These are phyloP conservation scores for Amphiprion ocellaris DNA, from an alignment of 2,113 vertebrate species.

Conservation along the genomic window DNA sequence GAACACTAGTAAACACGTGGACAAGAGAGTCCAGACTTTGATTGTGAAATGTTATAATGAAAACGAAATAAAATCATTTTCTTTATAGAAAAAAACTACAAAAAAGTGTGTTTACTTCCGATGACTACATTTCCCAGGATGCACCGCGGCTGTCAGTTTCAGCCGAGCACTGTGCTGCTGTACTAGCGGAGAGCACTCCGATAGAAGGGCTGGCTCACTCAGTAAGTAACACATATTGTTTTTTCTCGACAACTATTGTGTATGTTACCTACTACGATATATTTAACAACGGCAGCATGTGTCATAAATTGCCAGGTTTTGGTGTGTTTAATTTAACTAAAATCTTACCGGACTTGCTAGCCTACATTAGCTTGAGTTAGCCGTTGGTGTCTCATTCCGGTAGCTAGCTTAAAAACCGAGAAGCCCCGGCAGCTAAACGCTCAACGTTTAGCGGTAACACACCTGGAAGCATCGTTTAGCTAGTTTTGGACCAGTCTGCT, in stretches of 20 bases:
- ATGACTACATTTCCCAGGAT: conserved; percentile 71
- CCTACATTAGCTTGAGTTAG: conserved; percentile 60
- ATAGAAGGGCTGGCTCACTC: conserved; percentile 44
- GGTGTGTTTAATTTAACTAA: not conserved
- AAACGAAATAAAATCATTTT: conserved; percentile 54
- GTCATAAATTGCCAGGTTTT: not conserved
- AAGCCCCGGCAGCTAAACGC: not conserved
- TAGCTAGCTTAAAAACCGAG: conserved; percentile 31
- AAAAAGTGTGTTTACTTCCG: not conserved
- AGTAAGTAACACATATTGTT: conserved; percentile 56
- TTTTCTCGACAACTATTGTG: not conserved
- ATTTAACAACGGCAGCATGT: not conserved
- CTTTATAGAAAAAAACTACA: conserved; percentile 4
- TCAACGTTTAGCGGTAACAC: not conserved
- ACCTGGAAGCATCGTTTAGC: conserved; percentile 35
- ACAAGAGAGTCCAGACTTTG: conserved; percentile 29
- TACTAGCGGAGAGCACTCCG: conserved; percentile 15
- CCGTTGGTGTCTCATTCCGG: conserved; percentile 20
- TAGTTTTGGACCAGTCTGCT: not conserved
- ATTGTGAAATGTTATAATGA: conserved; percentile 50
- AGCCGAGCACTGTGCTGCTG: conserved; percentile 4
- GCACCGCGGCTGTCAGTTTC: conserved; percentile 63
- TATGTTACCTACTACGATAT: not conserved
- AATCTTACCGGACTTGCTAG: conserved; percentile 17
- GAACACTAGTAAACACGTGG: conserved; percentile 1